A percentile compares a stretch with the other conserved stretches of the same genome.
phyloP scores from a whole-genome alignment of 2,113 vertebrate genomes.

The Xenopus laevis region DNA sequence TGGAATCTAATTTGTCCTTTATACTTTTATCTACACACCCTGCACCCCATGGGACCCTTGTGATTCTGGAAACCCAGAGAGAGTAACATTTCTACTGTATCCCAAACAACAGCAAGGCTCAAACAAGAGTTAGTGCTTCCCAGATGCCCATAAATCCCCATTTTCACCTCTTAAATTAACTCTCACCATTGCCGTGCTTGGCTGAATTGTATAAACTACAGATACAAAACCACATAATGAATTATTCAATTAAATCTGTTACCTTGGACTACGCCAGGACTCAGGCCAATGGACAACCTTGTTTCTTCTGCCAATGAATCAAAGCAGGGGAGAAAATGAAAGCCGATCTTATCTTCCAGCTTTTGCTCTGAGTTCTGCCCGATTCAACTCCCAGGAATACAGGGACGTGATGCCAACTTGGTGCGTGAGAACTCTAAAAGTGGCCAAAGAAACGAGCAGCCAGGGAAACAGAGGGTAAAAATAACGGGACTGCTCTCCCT shows the following conservation, averaged over 20 bases:
- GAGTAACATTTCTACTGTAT: no score
- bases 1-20: no score
- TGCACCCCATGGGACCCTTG: no score
- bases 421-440: conserved; percentile 40
- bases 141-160: no score
- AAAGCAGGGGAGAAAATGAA: not conserved
- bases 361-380: not conserved
- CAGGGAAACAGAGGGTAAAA: conserved; percentile 50
- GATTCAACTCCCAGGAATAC: not conserved
- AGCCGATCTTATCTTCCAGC: conserved; percentile 17
- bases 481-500: conserved; percentile 15
- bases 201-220: no score
- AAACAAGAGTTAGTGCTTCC: no score
- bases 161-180: no score
- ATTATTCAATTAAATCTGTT: not conserved
- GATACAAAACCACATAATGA: no score
- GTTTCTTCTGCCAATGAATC: not conserved
- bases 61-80: no score
- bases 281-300: not conserved
- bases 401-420: conserved; percentile 17
- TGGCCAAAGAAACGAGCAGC: conserved; percentile 38
- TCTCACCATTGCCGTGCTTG: no score
- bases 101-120: no score
- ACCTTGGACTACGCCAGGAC: conserved; percentile 5
- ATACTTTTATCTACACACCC: no score